Base-by-base conservation (phyloP, 1,140 invertebrate species). In the Whitmania pigra region DNA sequence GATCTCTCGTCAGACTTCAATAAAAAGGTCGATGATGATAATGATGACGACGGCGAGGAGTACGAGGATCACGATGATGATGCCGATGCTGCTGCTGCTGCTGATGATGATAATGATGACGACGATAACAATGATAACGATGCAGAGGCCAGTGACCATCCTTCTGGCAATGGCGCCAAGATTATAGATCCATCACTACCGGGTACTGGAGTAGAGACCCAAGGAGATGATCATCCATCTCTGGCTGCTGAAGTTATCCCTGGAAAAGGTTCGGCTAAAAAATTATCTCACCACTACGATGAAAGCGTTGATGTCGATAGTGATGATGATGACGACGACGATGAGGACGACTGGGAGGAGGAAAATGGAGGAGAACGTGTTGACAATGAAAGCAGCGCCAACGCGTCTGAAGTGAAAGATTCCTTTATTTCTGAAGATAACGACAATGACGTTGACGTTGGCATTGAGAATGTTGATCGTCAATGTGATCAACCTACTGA, bases 1-100 rank as follows among this genome's bases (percentile, higher is more conserved):
- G 43, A 49, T 49, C 43, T 49, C 43, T 63, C 57, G 9, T 31
- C 29, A n/a, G 57, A 63, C 29, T 63, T 63, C 29, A 63, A 63
- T 25, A 31, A 63, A 25, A 31, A 63, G 22, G 57, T 25, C 57
- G 57, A 63, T 13, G 57, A 17, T n/a, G 11, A 63, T 17, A 17
- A 60, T 18, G 57, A 63, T 18, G 57, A 22, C 18, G 57, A 63
- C 3, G 18, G 22, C 15, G 57, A 63, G 11, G 57, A 15, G 1
- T 1, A 15, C 13, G 29, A 31, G 0, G 57, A 31, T 18, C 6
- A n/a, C 15, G 11, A 6, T n/a, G 9, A 63, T 25, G 57, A 20
- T 63, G 20, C 7, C 29, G 57, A n/a, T 7, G 29, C n/a, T n/a
- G n/a, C n/a, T n/a, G n/a, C n/a, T n/a, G n/a, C n/a, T n/a, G n/a